Conservation (phyloP, 37 sponge, comb jelly and placozoan genomes). For the Bolinopsis microptera region DNA sequence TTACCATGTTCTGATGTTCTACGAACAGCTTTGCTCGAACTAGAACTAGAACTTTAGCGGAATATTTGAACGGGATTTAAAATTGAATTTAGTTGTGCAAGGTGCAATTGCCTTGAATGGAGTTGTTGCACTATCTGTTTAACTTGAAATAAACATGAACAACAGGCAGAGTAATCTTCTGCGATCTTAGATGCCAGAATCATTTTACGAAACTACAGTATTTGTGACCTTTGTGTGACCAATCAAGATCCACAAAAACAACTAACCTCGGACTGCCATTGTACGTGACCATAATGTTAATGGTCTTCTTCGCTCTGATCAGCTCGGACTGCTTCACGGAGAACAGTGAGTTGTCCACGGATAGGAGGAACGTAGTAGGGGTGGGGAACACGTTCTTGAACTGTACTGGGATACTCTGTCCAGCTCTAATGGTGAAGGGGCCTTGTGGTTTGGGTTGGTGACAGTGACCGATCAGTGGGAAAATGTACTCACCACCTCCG, state of each 20-base stretch:
- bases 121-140: no score
- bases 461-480: conserved; percentile 93
- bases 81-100: no score
- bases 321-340: conserved; percentile 78
- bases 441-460: conserved; percentile 94
- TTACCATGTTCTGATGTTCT: no score
- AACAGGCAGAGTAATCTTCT: no score
- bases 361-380: conserved; percentile 77
- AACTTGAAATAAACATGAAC: no score
- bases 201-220: no score
- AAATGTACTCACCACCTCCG: conserved; percentile 88
- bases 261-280: conserved; percentile 72
- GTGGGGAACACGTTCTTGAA: conserved; percentile 90
- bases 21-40: no score
- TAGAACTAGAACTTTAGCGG: no score
- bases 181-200: no score
- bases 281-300: conserved; percentile 81
- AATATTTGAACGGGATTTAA: no score
- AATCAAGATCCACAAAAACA: conserved; percentile 66
- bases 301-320: conserved; percentile 83
- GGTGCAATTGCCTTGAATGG: no score
- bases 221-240: no score
- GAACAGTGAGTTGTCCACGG: conserved; percentile 89
- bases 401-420: conserved; percentile 80
- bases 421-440: conserved; percentile 86